phyloP scores from a whole-genome alignment of 2,797 vertebrate genomes.

The Pteropus rufus region DNA sequence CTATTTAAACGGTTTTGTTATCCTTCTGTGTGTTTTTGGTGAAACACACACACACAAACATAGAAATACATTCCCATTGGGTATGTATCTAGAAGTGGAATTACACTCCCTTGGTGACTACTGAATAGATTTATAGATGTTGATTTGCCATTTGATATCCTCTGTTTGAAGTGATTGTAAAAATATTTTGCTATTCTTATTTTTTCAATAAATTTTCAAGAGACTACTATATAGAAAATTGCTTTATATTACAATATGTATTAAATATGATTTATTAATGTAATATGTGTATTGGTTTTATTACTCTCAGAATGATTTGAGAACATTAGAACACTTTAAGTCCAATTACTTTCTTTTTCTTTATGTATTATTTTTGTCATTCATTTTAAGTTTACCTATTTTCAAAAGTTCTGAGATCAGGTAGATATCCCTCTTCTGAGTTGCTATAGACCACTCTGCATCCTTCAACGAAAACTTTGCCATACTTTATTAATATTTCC shows the following conservation, averaged over 20 bases:
- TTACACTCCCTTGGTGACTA: background rate
- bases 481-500: background rate
- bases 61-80: background rate
- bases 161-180: background rate
- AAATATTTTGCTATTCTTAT: background rate
- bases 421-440: background rate
- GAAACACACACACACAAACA: background rate
- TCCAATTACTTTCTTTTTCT: background rate
- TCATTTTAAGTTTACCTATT: background rate
- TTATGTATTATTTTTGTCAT: background rate
- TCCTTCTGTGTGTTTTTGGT: background rate
- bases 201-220: background rate
- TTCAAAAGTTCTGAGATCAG: background rate
- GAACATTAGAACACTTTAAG: background rate
- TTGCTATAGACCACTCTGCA: background rate
- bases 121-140: background rate
- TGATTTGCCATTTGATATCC: background rate
- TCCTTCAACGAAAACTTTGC: background rate
- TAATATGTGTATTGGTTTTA: background rate
- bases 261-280: background rate
- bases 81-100: background rate
- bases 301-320: background rate
- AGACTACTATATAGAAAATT: background rate
- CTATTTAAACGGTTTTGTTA: background rate
- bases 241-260: background rate